A percentile compares a stretch with the other conserved stretches of the same genome.
phyloP scores from a whole-genome alignment of 2,797 vertebrate genomes.

The Merluccius polli region DNA sequence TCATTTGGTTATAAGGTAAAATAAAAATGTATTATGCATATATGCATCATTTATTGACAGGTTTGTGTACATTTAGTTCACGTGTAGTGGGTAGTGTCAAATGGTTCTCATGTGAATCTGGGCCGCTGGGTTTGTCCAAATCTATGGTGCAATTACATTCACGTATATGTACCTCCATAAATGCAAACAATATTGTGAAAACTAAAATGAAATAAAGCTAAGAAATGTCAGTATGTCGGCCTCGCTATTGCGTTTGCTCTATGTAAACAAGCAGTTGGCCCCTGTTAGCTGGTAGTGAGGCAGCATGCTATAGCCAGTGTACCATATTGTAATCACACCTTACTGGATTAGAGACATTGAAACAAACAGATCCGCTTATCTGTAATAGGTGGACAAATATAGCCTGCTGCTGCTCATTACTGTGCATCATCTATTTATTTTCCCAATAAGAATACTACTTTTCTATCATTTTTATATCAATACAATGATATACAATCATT shows the following conservation, averaged over 20 bases:
- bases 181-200: neutral
- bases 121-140: too few relatives aligned
- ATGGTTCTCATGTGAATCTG: neutral
- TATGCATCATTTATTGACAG: neutral
- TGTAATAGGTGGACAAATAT: neutral
- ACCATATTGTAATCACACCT: conserved; percentile 9
- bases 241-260: neutral
- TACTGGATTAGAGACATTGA: conserved; percentile 15
- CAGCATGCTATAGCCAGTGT: neutral
- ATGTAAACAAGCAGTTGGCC: neutral
- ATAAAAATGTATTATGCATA: neutral
- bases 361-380: conserved; percentile 8
- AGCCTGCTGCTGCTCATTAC: neutral
- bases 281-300: neutral
- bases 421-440: neutral
- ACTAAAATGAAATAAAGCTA: neutral
- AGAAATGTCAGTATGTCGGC: neutral
- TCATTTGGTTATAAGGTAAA: neutral
- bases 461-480: neutral
- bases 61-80: neutral
- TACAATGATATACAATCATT: neutral
- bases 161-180: neutral
- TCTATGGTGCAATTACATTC: neutral
- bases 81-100: neutral
- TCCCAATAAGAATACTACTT: neutral